These are phyloP conservation scores for Notothenia rossii DNA, from an alignment of 2,113 vertebrate genomes.

Conservation along the genomic window DNA sequence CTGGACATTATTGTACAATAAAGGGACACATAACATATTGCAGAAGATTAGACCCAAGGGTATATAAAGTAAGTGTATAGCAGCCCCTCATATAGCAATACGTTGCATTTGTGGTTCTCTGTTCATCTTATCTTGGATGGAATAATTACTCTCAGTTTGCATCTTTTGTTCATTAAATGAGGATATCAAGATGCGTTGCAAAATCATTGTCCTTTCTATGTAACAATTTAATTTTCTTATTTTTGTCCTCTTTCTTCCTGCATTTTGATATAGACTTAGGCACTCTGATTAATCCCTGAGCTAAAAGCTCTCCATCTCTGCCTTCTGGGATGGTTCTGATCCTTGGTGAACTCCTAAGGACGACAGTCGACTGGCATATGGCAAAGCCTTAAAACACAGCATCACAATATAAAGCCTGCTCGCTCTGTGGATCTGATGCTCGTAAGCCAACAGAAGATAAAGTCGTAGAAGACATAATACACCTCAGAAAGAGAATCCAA, in stretches of 20 bases:
- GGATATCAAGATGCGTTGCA: constrained; percentile 4
- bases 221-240: not conserved
- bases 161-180: not conserved
- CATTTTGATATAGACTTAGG: constrained; percentile 6
- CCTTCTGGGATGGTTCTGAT: constrained; percentile 46
- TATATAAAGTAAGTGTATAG: constrained; percentile 37
- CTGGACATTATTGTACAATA: constrained; percentile 64
- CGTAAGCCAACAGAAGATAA: constrained; percentile 65
- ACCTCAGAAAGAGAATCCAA: constrained; percentile 76
- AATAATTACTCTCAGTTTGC: constrained; percentile 22
- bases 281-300: constrained; percentile 14
- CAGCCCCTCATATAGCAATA: constrained; percentile 10
- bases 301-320: constrained; percentile 15
- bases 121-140: constrained; percentile 13
- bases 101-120: constrained; percentile 13
- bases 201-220: constrained; percentile 5
- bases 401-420: constrained; percentile 65
- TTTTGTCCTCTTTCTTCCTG: constrained; percentile 20
- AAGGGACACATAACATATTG: constrained; percentile 65
- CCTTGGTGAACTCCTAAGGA: constrained; percentile 8
- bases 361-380: constrained; percentile 45
- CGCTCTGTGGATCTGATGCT: constrained; percentile 62
- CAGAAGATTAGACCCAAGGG: constrained; percentile 68
- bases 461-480: constrained; percentile 76
- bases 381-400: constrained; percentile 68